Evolutionary conservation across 2,888 invertebrate genomes (phyloP).

Genomic region (Epinotia brunnichana): DNA sequence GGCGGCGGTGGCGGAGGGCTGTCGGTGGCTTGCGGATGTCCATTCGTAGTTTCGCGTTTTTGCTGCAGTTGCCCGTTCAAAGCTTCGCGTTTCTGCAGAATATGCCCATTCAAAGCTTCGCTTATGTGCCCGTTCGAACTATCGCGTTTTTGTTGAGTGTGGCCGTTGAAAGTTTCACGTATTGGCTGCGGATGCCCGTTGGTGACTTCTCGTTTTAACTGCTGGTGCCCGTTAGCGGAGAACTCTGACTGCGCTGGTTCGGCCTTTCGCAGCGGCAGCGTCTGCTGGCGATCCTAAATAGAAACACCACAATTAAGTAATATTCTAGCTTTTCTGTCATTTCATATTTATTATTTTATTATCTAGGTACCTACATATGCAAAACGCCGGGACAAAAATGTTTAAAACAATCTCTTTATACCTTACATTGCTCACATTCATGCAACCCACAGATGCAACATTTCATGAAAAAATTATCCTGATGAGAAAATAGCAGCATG

Average conservation of each 20-base stretch:
- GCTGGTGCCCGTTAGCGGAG: conserved; percentile 35
- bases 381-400: no score
- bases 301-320: conserved; percentile 37
- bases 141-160: conserved; percentile 49
- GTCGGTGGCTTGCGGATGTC: conserved; percentile 53
- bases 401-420: no score
- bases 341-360: no score
- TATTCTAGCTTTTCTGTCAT: not conserved
- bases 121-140: conserved; percentile 44
- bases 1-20: conserved; percentile 86
- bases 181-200: conserved; percentile 82
- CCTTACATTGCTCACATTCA: not conserved
- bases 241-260: conserved; percentile 52
- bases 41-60: conserved; percentile 49
- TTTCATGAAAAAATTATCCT: not conserved
- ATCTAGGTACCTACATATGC: no score
- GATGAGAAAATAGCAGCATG: conserved; percentile 2
- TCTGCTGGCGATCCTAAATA: conserved; percentile 72
- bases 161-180: conserved; percentile 40
- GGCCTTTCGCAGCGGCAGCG: conserved; percentile 64
- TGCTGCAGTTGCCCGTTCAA: conserved; percentile 41
- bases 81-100: conserved; percentile 70
- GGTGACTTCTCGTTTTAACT: conserved; percentile 55
- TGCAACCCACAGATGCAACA: not conserved
- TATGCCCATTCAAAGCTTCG: conserved; percentile 68